Percentiles rank a stretch among this genome's conserved stretches.
Conservation (phyloP, 2,113 vertebrate genomes). For the Puma concolor region DNA sequence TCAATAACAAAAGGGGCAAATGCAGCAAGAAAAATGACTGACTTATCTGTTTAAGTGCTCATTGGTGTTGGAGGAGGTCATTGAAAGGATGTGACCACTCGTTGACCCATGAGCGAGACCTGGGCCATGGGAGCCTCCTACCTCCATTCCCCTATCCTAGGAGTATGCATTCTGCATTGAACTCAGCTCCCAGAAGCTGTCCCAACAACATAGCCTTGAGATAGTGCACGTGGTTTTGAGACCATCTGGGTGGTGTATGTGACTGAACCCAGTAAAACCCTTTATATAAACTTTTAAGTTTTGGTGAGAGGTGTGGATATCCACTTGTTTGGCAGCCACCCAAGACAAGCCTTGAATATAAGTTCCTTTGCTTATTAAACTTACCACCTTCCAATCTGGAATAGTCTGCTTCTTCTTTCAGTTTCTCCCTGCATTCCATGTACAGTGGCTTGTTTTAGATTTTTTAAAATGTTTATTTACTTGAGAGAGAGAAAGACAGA, state of each 20-base stretch:
- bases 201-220: background rate
- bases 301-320: background rate
- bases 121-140: background rate
- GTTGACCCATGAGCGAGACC: background rate
- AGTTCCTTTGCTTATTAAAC: background rate
- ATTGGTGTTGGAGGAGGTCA: background rate
- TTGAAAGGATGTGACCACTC: background rate
- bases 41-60: slow-evolving; percentile 67
- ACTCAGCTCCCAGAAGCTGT: background rate
- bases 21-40: slow-evolving; percentile 64
- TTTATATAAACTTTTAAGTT: background rate
- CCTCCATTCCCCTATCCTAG: background rate
- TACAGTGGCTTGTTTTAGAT: background rate
- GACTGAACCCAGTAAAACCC: background rate
- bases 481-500: no score
- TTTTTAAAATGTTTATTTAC: no score
- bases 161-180: background rate
- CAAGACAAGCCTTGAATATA: background rate
- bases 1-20: slow-evolving; percentile 70
- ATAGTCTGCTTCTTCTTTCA: background rate
- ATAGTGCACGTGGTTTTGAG: background rate
- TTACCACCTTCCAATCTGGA: background rate
- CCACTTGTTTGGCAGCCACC: background rate
- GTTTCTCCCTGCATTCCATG: background rate
- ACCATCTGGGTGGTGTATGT: background rate